These are phyloP conservation scores for Chloropsis hardwickii DNA, from an alignment of 2,113 vertebrate species.

Conservation along the genomic window DNA sequence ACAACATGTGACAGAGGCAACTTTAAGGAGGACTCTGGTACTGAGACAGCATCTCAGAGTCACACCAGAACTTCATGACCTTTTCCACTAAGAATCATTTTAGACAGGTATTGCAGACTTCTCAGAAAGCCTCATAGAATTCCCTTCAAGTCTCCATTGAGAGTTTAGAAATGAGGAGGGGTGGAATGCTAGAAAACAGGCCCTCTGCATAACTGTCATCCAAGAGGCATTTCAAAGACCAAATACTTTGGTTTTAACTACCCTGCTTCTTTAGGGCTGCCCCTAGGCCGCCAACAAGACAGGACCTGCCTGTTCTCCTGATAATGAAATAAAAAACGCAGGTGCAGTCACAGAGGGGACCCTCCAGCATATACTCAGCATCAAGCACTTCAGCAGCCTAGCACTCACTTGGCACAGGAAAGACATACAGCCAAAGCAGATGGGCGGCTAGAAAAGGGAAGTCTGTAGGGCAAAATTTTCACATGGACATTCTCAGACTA, in stretches of 20 bases:
- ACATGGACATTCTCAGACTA: neutral
- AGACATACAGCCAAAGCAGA: accelerated
- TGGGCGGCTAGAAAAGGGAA: accelerated
- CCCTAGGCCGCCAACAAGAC: neutral
- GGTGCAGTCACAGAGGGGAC: neutral
- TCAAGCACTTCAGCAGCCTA: neutral
- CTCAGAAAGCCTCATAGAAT: neutral
- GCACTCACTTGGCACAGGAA: neutral
- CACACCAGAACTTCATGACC: neutral
- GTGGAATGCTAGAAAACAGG: neutral
- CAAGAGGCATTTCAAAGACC: neutral
- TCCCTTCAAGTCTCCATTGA: neutral
- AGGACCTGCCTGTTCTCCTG: neutral
- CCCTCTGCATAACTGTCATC: neutral
- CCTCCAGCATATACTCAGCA: neutral
- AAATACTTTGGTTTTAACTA: neutral
- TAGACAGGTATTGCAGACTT: neutral
- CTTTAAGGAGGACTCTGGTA: neutral
- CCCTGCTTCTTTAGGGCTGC: neutral
- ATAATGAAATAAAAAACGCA: neutral
- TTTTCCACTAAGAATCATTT: neutral
- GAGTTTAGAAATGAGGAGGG: neutral
- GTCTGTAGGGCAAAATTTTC: neutral
- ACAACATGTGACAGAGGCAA: neutral
- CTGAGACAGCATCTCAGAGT: neutral